These are phyloP conservation scores for Tetrax tetrax DNA, from an alignment of 2,113 vertebrate genomes.

Conservation along the genomic window DNA sequence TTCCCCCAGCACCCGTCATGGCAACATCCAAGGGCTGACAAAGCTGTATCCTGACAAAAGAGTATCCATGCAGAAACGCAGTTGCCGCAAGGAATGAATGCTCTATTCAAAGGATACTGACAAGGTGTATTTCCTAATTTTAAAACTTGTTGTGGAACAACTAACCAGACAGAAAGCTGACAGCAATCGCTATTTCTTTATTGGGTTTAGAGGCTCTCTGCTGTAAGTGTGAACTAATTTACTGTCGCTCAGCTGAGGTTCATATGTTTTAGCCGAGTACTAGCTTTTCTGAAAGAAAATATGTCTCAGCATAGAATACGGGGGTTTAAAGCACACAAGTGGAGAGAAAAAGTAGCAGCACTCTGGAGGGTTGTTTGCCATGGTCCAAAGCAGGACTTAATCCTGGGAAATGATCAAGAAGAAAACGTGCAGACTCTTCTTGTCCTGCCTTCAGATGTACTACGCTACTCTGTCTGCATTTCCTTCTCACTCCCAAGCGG, in stretches of 20 bases:
- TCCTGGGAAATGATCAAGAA: neutral
- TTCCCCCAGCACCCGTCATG: neutral
- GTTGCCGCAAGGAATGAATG: neutral
- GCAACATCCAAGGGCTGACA: conserved; percentile 16
- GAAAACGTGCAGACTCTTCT: neutral
- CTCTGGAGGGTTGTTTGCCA: neutral
- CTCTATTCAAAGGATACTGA: neutral
- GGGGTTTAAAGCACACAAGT: neutral
- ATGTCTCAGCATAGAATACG: neutral
- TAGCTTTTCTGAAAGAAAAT: neutral
- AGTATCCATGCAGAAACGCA: conserved; percentile 24
- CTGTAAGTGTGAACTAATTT: neutral
- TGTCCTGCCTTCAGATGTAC: neutral
- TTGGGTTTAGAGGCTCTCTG: neutral
- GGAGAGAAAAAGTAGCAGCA: neutral
- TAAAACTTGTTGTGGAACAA: neutral
- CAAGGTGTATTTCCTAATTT: conserved; percentile 40
- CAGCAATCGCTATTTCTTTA: conserved; percentile 1
- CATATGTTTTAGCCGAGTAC: neutral
- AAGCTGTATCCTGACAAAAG: conserved; percentile 16
- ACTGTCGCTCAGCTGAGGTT: neutral
- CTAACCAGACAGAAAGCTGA: conserved; percentile 8
- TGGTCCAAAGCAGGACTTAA: neutral
- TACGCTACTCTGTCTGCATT: neutral
- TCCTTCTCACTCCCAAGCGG: neutral